Base-by-base conservation (phyloP, 2,797 vertebrate genomes). In the Tangara arthus region DNA sequence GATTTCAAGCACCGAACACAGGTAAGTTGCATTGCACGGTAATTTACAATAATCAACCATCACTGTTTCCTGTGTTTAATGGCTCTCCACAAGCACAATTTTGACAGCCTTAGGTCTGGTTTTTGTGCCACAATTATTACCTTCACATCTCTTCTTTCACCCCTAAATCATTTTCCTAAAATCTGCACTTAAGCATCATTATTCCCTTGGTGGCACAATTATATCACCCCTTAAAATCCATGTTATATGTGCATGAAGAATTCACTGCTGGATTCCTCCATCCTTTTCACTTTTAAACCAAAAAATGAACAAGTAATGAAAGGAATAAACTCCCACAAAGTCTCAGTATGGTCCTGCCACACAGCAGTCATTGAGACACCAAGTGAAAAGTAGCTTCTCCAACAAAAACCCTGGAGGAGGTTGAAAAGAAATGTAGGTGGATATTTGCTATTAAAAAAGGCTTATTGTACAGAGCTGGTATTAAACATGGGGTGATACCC, bases 391-490 rank as follows among this genome's bases (percentile, higher is more conserved):
- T 35, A 66, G 82, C 87, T 91, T 91, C 94, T 90, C 69, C 66
- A 57, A 96, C 91, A 97, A 93, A 95, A 89, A 87, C 42, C 0
- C 80, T 30, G 49, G 80, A 87, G 89, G 91, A 93, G 72, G 59
- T 76, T 81, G 41, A 88, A 91, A 94, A 71, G 75, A 94, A 88
- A 88, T 61, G 93, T 90, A 86, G 90, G 95, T 93, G 80, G 92
- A 34, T 83, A 83, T 93, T 96, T 91, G 28, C 37, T 28, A 41
- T 73, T 56, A 42, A 23, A 79, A 87, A 93, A 70, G 52, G 27
- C 42, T 87, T 75, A n/a, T 44, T 83, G 52, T 65, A 70, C 42
- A 77, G 89, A 90, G 32, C 70, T 60, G 34, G 61, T 63, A 89
- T 89, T 95, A 84, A 76, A 81, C 87, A 61, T 56, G 86, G 88